These are phyloP conservation scores for Lynx canadensis DNA, from an alignment of 2,113 vertebrate genomes.

Conservation along the genomic window DNA sequence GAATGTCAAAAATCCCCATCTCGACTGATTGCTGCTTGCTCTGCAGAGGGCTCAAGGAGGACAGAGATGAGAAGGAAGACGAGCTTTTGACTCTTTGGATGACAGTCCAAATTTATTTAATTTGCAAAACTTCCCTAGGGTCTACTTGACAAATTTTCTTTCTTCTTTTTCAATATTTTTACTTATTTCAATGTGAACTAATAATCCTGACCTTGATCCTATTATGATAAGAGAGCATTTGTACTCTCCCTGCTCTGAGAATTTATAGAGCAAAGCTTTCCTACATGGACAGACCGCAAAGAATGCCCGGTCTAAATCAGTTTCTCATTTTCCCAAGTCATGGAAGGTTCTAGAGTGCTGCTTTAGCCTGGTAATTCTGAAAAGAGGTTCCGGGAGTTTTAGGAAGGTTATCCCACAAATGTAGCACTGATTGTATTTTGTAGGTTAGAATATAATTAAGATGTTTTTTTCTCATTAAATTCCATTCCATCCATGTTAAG, in stretches of 20 bases:
- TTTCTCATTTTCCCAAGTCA: background rate
- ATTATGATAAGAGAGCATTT: background rate
- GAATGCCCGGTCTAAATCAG: background rate
- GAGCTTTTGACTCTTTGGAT: background rate
- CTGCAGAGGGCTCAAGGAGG: background rate
- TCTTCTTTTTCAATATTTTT: background rate
- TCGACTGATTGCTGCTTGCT: background rate
- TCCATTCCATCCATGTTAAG: background rate
- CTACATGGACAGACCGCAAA: background rate
- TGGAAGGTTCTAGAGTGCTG: background rate
- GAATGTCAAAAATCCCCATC: background rate
- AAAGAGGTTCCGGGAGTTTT: background rate
- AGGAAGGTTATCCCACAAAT: background rate
- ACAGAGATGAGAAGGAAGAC: background rate
- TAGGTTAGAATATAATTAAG: background rate
- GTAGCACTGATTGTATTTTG: background rate
- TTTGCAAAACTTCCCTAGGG: background rate
- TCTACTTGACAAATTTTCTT: background rate
- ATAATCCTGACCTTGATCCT: background rate
- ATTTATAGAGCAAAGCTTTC: background rate
- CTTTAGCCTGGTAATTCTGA: background rate
- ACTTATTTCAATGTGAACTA: background rate
- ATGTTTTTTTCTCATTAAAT: background rate
- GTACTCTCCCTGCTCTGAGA: background rate
- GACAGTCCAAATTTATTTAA: conserved; percentile 2